Evolutionary conservation across 2,113 vertebrate species (phyloP), one percentile per base, ranked within the genome.

Genomic region (Otocyon megalotis): DNA sequence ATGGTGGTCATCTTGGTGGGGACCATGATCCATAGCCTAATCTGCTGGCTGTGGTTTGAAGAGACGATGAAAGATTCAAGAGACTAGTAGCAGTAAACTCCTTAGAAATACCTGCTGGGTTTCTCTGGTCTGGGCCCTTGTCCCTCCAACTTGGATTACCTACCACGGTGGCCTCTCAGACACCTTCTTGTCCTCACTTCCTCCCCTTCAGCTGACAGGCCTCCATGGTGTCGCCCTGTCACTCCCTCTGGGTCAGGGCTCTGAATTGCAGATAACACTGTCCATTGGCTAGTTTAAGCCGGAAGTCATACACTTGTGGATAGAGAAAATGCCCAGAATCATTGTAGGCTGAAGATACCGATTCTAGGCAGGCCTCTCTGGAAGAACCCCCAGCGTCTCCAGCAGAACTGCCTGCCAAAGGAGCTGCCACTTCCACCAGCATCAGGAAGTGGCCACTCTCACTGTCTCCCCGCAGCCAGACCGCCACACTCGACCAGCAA

Each of bases 131-230:
- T 28, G 80, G 22, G 22, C 20, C 30, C 24, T 50, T 0, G 0
- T 74, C 48, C 56, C 15, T 82, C 58, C 69, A 65, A 0, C 9
- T 16, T 63, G 54, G 20, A 72, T 71, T n/a, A 13, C 19, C 13
- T n/a, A 13, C 19, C 13, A 5, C 5, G 32, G 58, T 3, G 19
- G 19, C 20, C 5, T 62, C 67, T 50, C 5, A 32, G 5, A 9
- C 1, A 3, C 63, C 56, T 74, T 67, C 32, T 32, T 63, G 14
- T 17, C 16, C 50, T 56, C 10, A 48, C 2, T 12, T 53, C 5
- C 2, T 7, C 54, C 16, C 30, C 56, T 28, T 65, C 37, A 0
- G 2, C 24, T 22, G 3, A 2, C 2, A 26, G 43, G 28, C 9
- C 56, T 20, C 24, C 5, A n/a, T 17, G 12, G 8, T 54, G 2